Evolutionary conservation across 2,797 vertebrate species (phyloP).

Genomic region (Sebastolobus altivelis): DNA sequence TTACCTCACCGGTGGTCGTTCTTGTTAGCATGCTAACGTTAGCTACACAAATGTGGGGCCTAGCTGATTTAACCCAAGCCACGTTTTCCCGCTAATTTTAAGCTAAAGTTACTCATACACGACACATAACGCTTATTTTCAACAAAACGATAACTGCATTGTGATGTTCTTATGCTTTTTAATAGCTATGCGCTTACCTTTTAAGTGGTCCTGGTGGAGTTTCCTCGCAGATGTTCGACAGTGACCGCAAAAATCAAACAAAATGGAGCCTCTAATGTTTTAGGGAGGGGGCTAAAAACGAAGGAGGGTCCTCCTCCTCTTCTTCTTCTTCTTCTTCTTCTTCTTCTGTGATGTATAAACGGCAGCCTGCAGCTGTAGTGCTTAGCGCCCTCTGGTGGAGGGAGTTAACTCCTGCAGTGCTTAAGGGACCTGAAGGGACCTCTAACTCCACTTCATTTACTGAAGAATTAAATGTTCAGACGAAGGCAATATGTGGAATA

Average conservation of each 20-base stretch:
- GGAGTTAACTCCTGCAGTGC: neutral
- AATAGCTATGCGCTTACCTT: slow-evolving; percentile 18
- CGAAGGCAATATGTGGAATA: too few species aligned
- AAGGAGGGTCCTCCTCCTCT: neutral
- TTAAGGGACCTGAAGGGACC: too few species aligned
- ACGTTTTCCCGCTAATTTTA: neutral
- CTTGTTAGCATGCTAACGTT: neutral
- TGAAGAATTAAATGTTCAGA: too few species aligned
- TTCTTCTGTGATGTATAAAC: neutral
- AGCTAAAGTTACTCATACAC: accelerated
- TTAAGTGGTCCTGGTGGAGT: neutral
- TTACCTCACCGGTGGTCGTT: neutral
- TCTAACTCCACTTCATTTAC: too few species aligned
- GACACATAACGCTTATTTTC: accelerated
- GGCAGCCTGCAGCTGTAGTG: too few species aligned
- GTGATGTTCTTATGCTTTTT: accelerated
- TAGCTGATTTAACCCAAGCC: neutral
- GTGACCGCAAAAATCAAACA: slow-evolving; percentile 55
- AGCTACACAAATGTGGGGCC: neutral
- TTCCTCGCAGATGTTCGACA: neutral
- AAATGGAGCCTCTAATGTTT: slow-evolving; percentile 70
- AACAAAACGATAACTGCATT: accelerated
- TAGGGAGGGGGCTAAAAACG: slow-evolving; percentile 7
- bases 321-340: neutral
- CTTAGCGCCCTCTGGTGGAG: neutral